Conservation (phyloP, 2,113 vertebrate genomes). For the Onychostoma macrolepis region DNA sequence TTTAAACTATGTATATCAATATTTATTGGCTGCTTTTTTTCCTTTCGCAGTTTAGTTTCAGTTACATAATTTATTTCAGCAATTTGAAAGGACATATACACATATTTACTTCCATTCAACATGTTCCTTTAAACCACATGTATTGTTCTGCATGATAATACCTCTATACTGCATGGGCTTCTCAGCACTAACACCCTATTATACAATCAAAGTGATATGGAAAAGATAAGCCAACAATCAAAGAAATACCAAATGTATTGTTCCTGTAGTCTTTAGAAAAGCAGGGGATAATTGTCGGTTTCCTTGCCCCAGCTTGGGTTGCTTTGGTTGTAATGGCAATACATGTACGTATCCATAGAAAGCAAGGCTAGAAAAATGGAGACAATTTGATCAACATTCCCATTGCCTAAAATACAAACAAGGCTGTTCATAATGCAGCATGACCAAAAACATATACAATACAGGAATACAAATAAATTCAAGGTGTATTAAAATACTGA, state of each 20-base stretch:
- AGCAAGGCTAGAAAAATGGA: slow-evolving; percentile 49
- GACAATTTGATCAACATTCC: slow-evolving; percentile 65
- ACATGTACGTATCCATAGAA: slow-evolving; percentile 43
- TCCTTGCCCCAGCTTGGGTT: slow-evolving; percentile 41
- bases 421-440: slow-evolving; percentile 52
- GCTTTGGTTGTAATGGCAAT: slow-evolving; percentile 66
- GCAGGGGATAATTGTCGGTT: slow-evolving; percentile 34
- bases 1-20: slow-evolving; percentile 66
- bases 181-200: slow-evolving; percentile 62
- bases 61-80: slow-evolving; percentile 71
- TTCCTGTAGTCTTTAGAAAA: slow-evolving; percentile 57
- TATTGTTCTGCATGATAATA: slow-evolving; percentile 61
- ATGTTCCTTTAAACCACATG: slow-evolving; percentile 64
- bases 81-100: slow-evolving; percentile 72
- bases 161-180: slow-evolving; percentile 60
- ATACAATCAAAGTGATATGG: slow-evolving; percentile 73
- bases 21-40: slow-evolving; percentile 72
- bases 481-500: slow-evolving; percentile 37
- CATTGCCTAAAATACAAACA: slow-evolving; percentile 64
- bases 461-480: slow-evolving; percentile 41
- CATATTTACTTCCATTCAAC: slow-evolving; percentile 70
- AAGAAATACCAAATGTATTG: slow-evolving; percentile 49
- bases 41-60: slow-evolving; percentile 60
- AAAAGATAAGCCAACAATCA: slow-evolving; percentile 50
- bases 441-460: slow-evolving; percentile 40